Percentiles rank a stretch among this genome's conserved stretches.
Conservation (phyloP, 2,888 invertebrate genomes). For the Drosophila mimica region DNA sequence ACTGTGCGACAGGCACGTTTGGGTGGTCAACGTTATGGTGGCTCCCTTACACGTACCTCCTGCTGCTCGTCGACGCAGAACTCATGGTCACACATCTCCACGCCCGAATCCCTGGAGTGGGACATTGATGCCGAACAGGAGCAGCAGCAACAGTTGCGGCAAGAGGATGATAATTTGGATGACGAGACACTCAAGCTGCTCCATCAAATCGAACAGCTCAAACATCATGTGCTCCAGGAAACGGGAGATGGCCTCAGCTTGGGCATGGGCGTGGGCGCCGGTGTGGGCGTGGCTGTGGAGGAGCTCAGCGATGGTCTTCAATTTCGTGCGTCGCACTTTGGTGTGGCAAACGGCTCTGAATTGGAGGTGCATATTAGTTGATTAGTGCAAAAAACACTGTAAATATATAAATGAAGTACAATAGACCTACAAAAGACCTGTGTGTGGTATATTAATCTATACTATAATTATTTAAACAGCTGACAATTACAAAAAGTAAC, state of each 20-base stretch:
- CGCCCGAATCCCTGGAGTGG: slow-evolving; percentile 90
- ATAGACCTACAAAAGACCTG: slow-evolving; percentile 47
- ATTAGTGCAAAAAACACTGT: slow-evolving; percentile 35
- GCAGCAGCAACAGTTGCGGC: slow-evolving; percentile 82
- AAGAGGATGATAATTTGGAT: slow-evolving; percentile 86
- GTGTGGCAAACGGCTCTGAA: slow-evolving; percentile 40
- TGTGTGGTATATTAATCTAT: slow-evolving; percentile 17
- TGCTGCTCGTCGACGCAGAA: slow-evolving; percentile 85
- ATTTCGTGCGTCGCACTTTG: slow-evolving; percentile 61
- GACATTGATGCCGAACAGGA: slow-evolving; percentile 86
- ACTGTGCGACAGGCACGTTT: slow-evolving; percentile 44
- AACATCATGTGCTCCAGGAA: slow-evolving; percentile 88
- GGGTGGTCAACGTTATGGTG: slow-evolving; percentile 64
- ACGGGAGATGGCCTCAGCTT: slow-evolving; percentile 86
- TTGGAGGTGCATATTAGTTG: slow-evolving; percentile 67
- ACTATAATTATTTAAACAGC: not conserved
- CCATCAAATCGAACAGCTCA: slow-evolving; percentile 89
- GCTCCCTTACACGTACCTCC: slow-evolving; percentile 82
- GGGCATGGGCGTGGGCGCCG: slow-evolving; percentile 13
- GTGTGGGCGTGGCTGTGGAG: slow-evolving; percentile 53
- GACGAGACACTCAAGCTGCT: slow-evolving; percentile 88
- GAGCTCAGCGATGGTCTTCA: slow-evolving; percentile 59
- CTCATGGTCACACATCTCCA: slow-evolving; percentile 88
- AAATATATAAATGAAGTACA: slow-evolving; percentile 40
- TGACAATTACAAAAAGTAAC: not conserved